Percentiles rank a stretch among this genome's conserved stretches.
These are phyloP conservation scores for Limnephilus auricula DNA, from an alignment of 2,888 invertebrate species.

Conservation along the genomic window DNA sequence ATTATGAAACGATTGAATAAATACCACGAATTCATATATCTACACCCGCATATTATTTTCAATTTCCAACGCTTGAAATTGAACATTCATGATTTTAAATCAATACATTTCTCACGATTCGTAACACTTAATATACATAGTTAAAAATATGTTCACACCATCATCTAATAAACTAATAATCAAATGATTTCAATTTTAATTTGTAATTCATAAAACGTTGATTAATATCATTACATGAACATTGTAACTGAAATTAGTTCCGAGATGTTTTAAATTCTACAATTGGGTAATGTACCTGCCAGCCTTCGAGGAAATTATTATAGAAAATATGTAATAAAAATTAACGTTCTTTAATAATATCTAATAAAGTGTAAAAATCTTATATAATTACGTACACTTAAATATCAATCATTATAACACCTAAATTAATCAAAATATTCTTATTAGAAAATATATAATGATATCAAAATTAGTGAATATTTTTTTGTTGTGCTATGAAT, in stretches of 20 bases:
- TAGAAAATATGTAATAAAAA: background rate
- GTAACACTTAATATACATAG: background rate
- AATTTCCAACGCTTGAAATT: slow-evolving; percentile 42
- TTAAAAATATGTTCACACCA: background rate
- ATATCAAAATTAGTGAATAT: no score
- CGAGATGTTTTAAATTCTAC: background rate
- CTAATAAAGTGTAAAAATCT: background rate
- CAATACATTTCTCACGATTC: slow-evolving; percentile 51
- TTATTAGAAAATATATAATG: no score
- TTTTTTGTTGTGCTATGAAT: no score
- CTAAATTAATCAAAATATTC: no score
- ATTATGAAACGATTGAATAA: background rate
- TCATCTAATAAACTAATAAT: background rate
- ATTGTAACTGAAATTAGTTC: background rate
- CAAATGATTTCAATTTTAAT: slow-evolving; percentile 8
- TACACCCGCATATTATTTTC: background rate
- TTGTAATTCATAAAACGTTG: background rate
- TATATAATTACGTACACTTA: background rate
- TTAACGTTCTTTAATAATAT: background rate
- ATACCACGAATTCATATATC: background rate
- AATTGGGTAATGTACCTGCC: background rate
- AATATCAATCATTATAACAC: background rate
- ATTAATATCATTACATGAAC: slow-evolving; percentile 11
- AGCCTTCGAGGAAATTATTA: background rate
- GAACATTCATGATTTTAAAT: slow-evolving; percentile 60